phyloP scores from a whole-genome alignment of 2,113 vertebrate genomes.

The Hyaena hyaena region DNA sequence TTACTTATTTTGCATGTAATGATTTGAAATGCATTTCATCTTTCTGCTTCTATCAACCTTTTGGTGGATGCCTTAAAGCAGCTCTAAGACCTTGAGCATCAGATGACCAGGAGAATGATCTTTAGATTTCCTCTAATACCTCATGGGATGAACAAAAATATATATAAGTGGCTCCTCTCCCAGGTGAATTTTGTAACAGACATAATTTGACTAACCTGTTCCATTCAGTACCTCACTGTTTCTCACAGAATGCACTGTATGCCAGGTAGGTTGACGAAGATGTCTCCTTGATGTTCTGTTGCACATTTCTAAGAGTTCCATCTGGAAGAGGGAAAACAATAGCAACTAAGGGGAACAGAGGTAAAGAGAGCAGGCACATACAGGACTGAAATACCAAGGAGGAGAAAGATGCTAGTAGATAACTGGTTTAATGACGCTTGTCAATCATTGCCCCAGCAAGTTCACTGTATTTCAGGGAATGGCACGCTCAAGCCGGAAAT shows the following conservation, averaged over 20 bases:
- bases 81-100: not conserved
- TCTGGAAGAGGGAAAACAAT: not conserved
- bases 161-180: not conserved
- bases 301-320: not conserved
- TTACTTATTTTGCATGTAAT: not conserved
- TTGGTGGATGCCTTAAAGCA: not conserved
- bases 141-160: not conserved
- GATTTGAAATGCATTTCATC: constrained; percentile 27
- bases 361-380: not conserved
- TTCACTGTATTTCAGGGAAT: not conserved
- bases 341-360: not conserved
- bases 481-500: not conserved
- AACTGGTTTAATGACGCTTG: not conserved
- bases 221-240: not conserved
- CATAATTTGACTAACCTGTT: not conserved
- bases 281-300: not conserved
- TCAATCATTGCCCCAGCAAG: not conserved
- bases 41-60: not conserved
- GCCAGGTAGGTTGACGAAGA: not conserved
- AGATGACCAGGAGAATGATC: not conserved
- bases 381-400: not conserved
- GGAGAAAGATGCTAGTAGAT: not conserved
- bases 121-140: not conserved
- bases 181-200: not conserved
- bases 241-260: not conserved